phyloP scores from a whole-genome alignment of 2,113 vertebrate genomes.

The Hypanus sabinus region DNA sequence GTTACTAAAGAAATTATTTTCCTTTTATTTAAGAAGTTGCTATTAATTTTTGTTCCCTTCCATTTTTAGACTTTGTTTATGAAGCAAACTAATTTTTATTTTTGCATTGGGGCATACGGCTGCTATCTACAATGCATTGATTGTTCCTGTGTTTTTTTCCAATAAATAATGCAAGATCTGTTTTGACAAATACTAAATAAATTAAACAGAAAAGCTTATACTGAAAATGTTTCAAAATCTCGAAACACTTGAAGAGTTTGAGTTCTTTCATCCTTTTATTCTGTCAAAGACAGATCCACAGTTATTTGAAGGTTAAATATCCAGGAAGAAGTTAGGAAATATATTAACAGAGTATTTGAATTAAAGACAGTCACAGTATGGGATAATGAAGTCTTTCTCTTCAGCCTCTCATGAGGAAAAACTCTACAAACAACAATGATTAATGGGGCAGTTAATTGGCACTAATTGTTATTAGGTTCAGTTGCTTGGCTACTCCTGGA shows the following conservation, averaged over 20 bases:
- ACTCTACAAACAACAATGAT: not conserved
- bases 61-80: too few relatives aligned
- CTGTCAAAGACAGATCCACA: not conserved
- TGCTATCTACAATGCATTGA: too few relatives aligned
- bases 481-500: slow-evolving; percentile 6
- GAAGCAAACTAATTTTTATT: too few relatives aligned
- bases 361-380: not conserved
- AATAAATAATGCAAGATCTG: too few relatives aligned
- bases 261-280: not conserved
- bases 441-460: slow-evolving; percentile 26
- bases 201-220: not conserved
- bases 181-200: not conserved
- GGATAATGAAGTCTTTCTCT: slow-evolving; percentile 1
- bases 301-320: not conserved
- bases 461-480: slow-evolving; percentile 10
- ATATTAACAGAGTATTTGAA: not conserved
- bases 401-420: not conserved
- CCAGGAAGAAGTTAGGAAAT: not conserved
- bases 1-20: too few relatives aligned
- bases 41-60: too few relatives aligned
- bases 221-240: not conserved
- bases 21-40: too few relatives aligned
- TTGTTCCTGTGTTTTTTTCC: too few relatives aligned
- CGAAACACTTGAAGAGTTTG: not conserved
- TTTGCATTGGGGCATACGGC: too few relatives aligned